These are phyloP conservation scores for Ormyrus thymus DNA, from an alignment of 2,888 invertebrate genomes.

Conservation along the genomic window DNA sequence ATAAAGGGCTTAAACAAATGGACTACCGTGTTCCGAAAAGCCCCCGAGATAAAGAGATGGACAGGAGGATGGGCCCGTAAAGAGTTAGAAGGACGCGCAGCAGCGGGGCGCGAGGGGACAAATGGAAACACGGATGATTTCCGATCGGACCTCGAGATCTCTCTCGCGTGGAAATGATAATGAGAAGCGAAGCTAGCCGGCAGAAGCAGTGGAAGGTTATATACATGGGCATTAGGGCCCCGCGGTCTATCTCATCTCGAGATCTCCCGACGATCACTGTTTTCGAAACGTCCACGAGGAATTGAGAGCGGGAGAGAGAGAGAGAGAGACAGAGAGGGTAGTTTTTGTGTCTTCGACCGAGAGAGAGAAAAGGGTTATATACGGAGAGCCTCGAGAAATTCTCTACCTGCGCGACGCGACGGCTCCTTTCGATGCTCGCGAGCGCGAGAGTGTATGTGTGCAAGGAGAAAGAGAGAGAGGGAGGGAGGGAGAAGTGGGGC, in stretches of 20 bases:
- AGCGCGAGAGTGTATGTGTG: constrained; percentile 36
- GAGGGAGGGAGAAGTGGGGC: constrained; percentile 5
- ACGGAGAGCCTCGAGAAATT: constrained; percentile 35
- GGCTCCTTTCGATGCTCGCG: constrained; percentile 18
- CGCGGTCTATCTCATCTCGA: constrained; percentile 30
- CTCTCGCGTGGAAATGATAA: constrained; percentile 45
- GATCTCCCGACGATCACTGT: constrained; percentile 40
- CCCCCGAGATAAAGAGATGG: constrained; percentile 25
- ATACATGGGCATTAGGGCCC: constrained; percentile 35
- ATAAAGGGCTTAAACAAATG: constrained; percentile 40
- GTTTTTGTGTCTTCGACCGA: constrained; percentile 34
- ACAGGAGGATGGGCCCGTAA: not conserved
- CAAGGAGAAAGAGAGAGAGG: not conserved
- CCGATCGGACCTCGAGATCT: constrained; percentile 32
- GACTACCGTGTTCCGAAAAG: constrained; percentile 34
- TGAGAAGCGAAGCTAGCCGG: constrained; percentile 30
- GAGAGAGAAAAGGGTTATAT: constrained; percentile 40
- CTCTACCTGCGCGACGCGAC: constrained; percentile 48
- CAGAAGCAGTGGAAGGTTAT: not conserved
- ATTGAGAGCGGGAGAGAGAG: constrained; percentile 14
- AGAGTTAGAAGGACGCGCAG: constrained; percentile 17
- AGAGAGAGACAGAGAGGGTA: constrained; percentile 32
- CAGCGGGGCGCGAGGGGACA: constrained; percentile 48
- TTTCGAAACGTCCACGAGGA: constrained; percentile 40
- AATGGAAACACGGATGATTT: constrained; percentile 52